A percentile compares a stretch with the other conserved stretches of the same genome.
These are phyloP conservation scores for Psittacus erithacus DNA, from an alignment of 2,113 vertebrate species.

Conservation along the genomic window DNA sequence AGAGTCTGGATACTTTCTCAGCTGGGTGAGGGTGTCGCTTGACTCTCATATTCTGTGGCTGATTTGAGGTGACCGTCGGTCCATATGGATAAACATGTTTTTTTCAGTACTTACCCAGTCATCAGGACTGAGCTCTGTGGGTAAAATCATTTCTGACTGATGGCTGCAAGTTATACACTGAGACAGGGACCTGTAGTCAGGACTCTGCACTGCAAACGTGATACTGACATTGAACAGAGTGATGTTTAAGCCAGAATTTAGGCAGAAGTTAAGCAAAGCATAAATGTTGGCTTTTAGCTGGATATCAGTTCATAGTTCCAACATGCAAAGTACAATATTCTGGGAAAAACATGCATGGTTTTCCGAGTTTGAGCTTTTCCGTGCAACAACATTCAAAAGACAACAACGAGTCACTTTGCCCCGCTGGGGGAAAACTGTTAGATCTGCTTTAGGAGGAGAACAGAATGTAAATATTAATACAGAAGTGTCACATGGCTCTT, in stretches of 20 bases:
- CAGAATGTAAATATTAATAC: not conserved
- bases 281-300: not conserved
- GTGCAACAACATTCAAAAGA: not conserved
- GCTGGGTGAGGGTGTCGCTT: not conserved
- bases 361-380: not conserved
- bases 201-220: not conserved
- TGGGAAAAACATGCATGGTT: not conserved
- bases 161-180: not conserved
- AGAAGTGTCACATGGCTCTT: not conserved
- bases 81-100: not conserved
- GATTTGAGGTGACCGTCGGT: not conserved
- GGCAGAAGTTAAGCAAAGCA: not conserved
- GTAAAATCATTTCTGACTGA: not conserved
- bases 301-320: not conserved
- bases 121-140: rapidly evolving
- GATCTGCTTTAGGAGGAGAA: not conserved
- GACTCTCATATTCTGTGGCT: not conserved
- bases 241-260: not conserved
- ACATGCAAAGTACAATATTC: not conserved
- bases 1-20: not conserved
- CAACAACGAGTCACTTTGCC: not conserved
- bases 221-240: not conserved
- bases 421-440: not conserved
- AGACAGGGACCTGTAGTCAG: not conserved
- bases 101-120: not conserved